phyloP scores from a whole-genome alignment of 2,888 invertebrate species.

The Lottia scabra region DNA sequence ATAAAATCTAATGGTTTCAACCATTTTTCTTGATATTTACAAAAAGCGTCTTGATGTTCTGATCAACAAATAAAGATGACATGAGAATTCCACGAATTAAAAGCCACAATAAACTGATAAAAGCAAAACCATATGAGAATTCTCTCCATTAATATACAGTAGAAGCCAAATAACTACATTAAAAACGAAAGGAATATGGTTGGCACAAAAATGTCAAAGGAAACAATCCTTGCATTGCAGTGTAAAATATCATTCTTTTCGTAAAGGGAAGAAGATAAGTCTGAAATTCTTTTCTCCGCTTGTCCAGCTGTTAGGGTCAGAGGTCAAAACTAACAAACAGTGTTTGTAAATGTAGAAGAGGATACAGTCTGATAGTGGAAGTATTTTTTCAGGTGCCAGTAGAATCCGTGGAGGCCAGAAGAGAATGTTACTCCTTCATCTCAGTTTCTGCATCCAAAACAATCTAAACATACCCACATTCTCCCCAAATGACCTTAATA shows the following conservation, averaged over 20 bases:
- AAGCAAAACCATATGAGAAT: too few species aligned
- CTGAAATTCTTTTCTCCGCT: neutral
- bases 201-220: too few species aligned
- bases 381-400: slow-evolving; percentile 13
- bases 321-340: slow-evolving; percentile 13
- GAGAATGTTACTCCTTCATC: slow-evolving; percentile 4
- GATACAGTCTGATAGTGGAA: slow-evolving; percentile 10
- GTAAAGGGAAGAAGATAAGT: neutral
- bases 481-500: slow-evolving; percentile 7
- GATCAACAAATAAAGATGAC: too few species aligned
- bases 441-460: slow-evolving; percentile 2
- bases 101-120: too few species aligned
- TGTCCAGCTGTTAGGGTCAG: slow-evolving; percentile 13
- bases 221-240: neutral
- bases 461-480: neutral
- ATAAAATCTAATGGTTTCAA: too few species aligned
- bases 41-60: too few species aligned
- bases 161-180: too few species aligned
- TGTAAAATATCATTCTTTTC: neutral
- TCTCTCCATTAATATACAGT: too few species aligned
- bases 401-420: slow-evolving; percentile 4
- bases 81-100: too few species aligned
- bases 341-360: slow-evolving; percentile 9
- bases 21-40: too few species aligned
- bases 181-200: too few species aligned